A percentile compares a stretch with the other conserved stretches of the same genome.
These are phyloP conservation scores for Agriopis leucophaearia DNA, from an alignment of 2,888 invertebrate genomes.

Conservation along the genomic window DNA sequence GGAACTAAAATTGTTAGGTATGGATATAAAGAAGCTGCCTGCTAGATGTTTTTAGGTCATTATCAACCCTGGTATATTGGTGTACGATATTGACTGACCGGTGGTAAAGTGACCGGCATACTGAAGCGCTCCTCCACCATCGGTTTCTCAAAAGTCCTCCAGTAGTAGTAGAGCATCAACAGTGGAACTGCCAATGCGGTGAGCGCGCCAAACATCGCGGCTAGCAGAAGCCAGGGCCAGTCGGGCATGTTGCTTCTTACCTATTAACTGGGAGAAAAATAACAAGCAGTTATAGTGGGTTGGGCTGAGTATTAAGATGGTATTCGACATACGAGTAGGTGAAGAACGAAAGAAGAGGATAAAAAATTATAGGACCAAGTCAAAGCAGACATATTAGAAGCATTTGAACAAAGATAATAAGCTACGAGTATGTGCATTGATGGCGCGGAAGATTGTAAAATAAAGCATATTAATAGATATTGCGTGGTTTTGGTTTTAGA, in stretches of 20 bases:
- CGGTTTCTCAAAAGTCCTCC: conserved; percentile 66
- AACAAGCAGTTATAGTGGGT: background rate
- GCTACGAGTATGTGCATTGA: too few species aligned
- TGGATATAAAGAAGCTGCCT: too few species aligned
- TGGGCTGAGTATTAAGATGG: too few species aligned
- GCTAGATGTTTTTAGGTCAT: background rate
- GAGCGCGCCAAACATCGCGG: conserved; percentile 74
- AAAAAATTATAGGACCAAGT: background rate
- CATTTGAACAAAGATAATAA: background rate
- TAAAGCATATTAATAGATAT: too few species aligned
- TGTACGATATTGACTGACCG: conserved; percentile 61
- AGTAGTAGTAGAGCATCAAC: conserved; percentile 69
- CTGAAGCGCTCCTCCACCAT: conserved; percentile 58
- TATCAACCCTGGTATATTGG: background rate
- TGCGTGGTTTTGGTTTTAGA: too few species aligned
- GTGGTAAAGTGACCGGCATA: conserved; percentile 73
- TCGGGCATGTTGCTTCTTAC: conserved; percentile 72
- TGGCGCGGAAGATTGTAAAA: too few species aligned
- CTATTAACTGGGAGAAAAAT: conserved; percentile 4
- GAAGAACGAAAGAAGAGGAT: background rate
- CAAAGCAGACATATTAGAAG: background rate
- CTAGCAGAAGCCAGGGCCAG: conserved; percentile 78
- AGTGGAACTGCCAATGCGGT: conserved; percentile 72
- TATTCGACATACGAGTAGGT: too few species aligned
- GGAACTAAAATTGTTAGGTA: too few species aligned